These are phyloP conservation scores for Odontothrips loti DNA, from an alignment of 2,888 invertebrate genomes.

Conservation along the genomic window DNA sequence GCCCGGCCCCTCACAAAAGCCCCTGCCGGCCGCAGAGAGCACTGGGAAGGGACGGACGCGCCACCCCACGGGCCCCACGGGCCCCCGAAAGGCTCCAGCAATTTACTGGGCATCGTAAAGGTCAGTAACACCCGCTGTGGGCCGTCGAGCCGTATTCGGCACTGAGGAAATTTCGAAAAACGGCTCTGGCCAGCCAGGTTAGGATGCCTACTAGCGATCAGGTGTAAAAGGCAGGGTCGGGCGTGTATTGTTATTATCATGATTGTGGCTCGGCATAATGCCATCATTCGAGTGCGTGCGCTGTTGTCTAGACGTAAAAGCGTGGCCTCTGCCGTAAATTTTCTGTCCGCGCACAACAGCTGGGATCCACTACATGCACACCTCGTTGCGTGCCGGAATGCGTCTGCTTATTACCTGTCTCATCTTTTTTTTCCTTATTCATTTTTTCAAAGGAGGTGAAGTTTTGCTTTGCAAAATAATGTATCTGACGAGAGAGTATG, in stretches of 20 bases:
- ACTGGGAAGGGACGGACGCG: background rate
- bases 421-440: too few relatives aligned
- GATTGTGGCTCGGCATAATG: background rate
- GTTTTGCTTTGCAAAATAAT: too few relatives aligned
- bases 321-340: too few relatives aligned
- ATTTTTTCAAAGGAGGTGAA: too few relatives aligned
- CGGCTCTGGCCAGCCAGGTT: background rate
- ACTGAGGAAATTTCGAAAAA: slow-evolving; percentile 26
- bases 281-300: background rate
- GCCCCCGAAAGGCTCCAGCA: slow-evolving; percentile 8
- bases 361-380: too few relatives aligned
- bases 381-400: too few relatives aligned
- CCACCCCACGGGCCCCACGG: background rate
- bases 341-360: too few relatives aligned
- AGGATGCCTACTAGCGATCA: background rate
- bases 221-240: background rate
- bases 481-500: too few relatives aligned
- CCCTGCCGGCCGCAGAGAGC: too few relatives aligned
- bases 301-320: too few relatives aligned
- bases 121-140: background rate
- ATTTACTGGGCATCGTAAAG: background rate
- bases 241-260: background rate
- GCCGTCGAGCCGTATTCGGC: background rate
- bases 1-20: background rate
- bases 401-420: too few relatives aligned